Conservation (phyloP, 2,113 vertebrate genomes). For the Leucoraja erinaceus region DNA sequence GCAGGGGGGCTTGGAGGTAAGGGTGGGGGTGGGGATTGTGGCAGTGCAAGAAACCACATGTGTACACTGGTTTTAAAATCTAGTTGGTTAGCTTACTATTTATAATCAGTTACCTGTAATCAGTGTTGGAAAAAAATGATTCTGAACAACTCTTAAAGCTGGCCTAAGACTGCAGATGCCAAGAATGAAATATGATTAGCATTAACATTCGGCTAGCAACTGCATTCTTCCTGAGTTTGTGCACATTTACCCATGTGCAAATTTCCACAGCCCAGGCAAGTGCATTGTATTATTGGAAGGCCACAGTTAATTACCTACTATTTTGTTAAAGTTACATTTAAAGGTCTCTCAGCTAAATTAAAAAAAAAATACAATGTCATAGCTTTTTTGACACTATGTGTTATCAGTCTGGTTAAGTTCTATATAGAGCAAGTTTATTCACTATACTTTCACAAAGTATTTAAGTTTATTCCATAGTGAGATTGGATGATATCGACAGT, state of each 20-base stretch:
- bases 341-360: not conserved
- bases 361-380: not conserved
- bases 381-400: not conserved
- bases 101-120: not conserved
- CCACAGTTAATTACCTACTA: not conserved
- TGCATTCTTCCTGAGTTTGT: not conserved
- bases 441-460: not conserved
- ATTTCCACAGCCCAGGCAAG: not conserved
- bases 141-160: not conserved
- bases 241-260: not conserved
- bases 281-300: not conserved
- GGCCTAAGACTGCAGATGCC: not conserved
- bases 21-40: not conserved
- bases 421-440: not conserved
- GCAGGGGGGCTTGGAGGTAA: no score
- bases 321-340: not conserved
- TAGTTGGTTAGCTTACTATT: not conserved
- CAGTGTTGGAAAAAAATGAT: not conserved
- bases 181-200: not conserved
- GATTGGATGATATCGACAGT: no score
- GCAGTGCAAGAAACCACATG: not conserved
- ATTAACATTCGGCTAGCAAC: not conserved
- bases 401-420: not conserved
- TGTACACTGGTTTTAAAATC: not conserved
- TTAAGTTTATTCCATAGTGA: not conserved